Evolutionary conservation across 2,797 vertebrate species (phyloP), one percentile per base, ranked within the genome.

Genomic region (Enteromius trimaculatus): DNA sequence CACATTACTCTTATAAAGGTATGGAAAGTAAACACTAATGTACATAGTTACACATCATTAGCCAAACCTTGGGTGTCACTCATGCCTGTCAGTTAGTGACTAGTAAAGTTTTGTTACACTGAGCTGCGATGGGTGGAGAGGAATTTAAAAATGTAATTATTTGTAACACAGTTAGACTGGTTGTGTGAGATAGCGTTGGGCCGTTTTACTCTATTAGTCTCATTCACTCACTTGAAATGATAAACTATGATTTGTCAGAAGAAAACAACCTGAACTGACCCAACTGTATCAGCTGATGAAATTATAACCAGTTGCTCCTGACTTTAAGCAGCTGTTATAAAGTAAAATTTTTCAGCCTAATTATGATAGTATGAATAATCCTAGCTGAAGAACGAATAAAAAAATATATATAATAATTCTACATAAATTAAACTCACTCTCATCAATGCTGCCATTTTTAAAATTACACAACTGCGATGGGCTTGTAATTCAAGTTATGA

Each of bases 51-150:
- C 31, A 29, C 34, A 39, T n/a, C 44, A 75, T 42, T 66, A 42
- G 34, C 44, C 44, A 62, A 82, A 55, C 71, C 47, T 55, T 76
- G 60, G 60, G 47, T 37, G 80, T 75, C 60, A 74, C 69, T 74
- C 55, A 64, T 51, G 3, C 26, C 26, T 64, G 69, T 81, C 79
- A 72, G 69, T 81, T 72, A 81, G 23, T 39, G 42, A 81, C 29
- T 26, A 74, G 21, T 31, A 49, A 72, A 17, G 42, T 49, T 34
- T 4, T 47, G 26, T 31, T 47, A 31, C 1, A 49, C 13, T 49
- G 58, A 58, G 69, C 29, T 64, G 69, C 55, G 55, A 70, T 62
- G 69, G 79, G 69, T 26, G 69, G 53, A 62, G 39, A 47, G 68
- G 55, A 81, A 81, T 81, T 58, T 51, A 34, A 60, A 70, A 71